Base-by-base conservation (phyloP, 1,140 invertebrate genomes). In the Meloidogyne floridensis region DNA sequence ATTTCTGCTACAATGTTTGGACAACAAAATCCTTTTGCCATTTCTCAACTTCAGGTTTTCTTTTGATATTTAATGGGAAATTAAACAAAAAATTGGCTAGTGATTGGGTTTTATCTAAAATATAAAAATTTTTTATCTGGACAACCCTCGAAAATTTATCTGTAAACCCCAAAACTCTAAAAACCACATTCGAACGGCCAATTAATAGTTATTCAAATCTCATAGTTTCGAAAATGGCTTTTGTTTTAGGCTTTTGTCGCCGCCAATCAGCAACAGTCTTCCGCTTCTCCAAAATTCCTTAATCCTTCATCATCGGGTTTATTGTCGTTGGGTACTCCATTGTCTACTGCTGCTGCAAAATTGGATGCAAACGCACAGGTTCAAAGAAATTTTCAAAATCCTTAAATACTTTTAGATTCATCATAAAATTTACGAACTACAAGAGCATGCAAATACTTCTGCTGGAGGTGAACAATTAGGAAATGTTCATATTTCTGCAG, bases 341-440 rank as follows among this genome's bases (percentile, higher is more conserved):
- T 77, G 10, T 56, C 42, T 11, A 20, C 74, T 59, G 20, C 74
- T 59, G 20, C 75, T 56, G 9, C 75, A 77, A 77, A 77, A 77
- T 77, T 69, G n/a, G 75, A 56, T 56, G 53, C 42, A 43, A n/a
- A n/a, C n/a, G n/a, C 11, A n/a, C 32, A 32, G 32, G 32, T 32
- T 32, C 32, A 32, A 32, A 32, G 32, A 32, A 32, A 32, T 32
- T 32, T 2, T 1, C 32, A 32, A 32, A 32, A 32, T 32, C 32
- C 32, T 32, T 32, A 32, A 32, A 32, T 32, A 32, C 32, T n/a
- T n/a, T 18, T 65, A 65, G 42, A 8, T 77, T 18, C 75, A 77
- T 8, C 75, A 77, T 43, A 77, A 77, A 77, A 54, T 77, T 15
- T 77, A 77, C 51, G 75, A 77, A 77, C 43, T 77, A 43, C 75